Conservation (phyloP, 2,113 vertebrate species). For the Neolamprologus modestus region DNA sequence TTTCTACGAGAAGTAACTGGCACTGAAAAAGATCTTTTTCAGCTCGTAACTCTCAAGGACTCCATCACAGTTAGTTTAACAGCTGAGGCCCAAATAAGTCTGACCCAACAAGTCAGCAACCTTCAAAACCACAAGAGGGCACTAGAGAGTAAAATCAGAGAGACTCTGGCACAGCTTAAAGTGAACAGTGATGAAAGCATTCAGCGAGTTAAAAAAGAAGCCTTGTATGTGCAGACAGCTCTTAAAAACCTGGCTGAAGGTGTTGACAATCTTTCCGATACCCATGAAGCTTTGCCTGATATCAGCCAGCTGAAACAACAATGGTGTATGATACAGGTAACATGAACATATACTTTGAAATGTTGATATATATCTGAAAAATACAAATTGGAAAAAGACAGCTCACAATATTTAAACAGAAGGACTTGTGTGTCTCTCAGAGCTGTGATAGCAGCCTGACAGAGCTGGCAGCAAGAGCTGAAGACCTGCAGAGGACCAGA, state of each 20-base stretch:
- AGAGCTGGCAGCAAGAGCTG: not conserved
- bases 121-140: slow-evolving; percentile 30
- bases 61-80: not conserved
- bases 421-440: not conserved
- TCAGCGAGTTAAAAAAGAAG: not conserved
- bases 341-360: not conserved
- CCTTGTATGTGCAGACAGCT: not conserved
- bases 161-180: not conserved
- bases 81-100: not conserved
- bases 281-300: not conserved
- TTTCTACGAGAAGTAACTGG: not conserved
- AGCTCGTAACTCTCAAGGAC: not conserved
- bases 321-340: slow-evolving; percentile 28
- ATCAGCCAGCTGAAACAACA: slow-evolving; percentile 19
- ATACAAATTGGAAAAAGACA: not conserved
- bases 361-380: not conserved
- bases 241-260: not conserved
- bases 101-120: slow-evolving; percentile 3
- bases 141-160: slow-evolving; percentile 7
- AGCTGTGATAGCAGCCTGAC: not conserved
- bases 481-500: not conserved
- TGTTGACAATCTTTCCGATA: not conserved
- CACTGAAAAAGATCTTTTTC: slow-evolving; percentile 1
- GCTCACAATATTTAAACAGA: not conserved
- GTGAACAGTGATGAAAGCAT: not conserved